A percentile compares a stretch with the other conserved stretches of the same genome.
Conservation (phyloP, 2,888 invertebrate genomes). For the Spodoptera exigua region DNA sequence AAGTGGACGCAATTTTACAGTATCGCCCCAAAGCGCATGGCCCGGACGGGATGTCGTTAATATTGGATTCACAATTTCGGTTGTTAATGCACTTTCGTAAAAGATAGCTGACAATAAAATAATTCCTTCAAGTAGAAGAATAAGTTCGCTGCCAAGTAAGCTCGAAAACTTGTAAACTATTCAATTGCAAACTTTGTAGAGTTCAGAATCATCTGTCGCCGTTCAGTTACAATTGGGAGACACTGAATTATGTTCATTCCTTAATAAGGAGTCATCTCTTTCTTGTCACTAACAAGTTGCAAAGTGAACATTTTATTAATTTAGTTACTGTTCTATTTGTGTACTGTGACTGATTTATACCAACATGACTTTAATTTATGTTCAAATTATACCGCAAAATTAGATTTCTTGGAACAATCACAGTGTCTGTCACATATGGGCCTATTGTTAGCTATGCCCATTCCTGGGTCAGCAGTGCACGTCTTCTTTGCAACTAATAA, state of each 20-base stretch:
- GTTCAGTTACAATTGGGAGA: slow-evolving; percentile 44
- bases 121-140: slow-evolving; percentile 20
- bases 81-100: slow-evolving; percentile 43
- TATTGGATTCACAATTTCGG: slow-evolving; percentile 46
- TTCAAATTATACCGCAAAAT: slow-evolving; percentile 64
- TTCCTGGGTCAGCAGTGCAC: slow-evolving; percentile 24
- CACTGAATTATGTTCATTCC: slow-evolving; percentile 51
- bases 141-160: slow-evolving; percentile 42
- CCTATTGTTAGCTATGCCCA: slow-evolving; percentile 39
- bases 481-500: slow-evolving; percentile 44
- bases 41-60: slow-evolving; percentile 30
- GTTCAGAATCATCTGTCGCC: slow-evolving; percentile 42
- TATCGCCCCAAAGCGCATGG: slow-evolving; percentile 34
- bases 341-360: slow-evolving; percentile 67
- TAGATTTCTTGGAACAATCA: slow-evolving; percentile 61
- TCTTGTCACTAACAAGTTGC: slow-evolving; percentile 39
- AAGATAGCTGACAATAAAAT: slow-evolving; percentile 38
- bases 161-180: slow-evolving; percentile 33
- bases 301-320: slow-evolving; percentile 43
- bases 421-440: slow-evolving; percentile 30
- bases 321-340: slow-evolving; percentile 53
- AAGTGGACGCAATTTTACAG: slow-evolving; percentile 30
- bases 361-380: slow-evolving; percentile 65
- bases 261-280: slow-evolving; percentile 16
- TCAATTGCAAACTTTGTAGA: slow-evolving; percentile 29